Evolutionary conservation across 2,113 vertebrate species (phyloP), one percentile per base, ranked within the genome.

Genomic region (Microcebus tavaratra): DNA sequence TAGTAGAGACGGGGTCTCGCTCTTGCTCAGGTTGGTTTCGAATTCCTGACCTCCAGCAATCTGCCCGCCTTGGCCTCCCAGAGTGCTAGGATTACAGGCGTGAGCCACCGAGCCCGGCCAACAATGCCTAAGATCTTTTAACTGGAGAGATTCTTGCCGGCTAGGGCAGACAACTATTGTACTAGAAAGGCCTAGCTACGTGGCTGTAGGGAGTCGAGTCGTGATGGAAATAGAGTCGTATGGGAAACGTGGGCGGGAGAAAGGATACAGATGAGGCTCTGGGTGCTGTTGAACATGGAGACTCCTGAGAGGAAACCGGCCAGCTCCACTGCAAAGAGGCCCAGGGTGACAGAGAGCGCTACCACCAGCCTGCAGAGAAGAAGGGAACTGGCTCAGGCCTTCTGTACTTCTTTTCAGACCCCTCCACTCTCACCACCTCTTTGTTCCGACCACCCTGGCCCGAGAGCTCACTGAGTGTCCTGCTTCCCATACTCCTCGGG

Each of bases 231-330:
- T 5, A 25, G 63, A 36, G 42, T n/a, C 8, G 5, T 17, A 45
- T 14, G 45, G 78, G 39, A 63, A 78, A 89, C 39, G 76, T 7
- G 72, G 34, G 5, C 79, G 14, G 55, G 23, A 17, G 42, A 92
- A 99, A 99, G 99, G 99, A 99, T 99, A 99, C 99, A 99, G 75
- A 99, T 97, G 36, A 99, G 98, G 39, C 99, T 98, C 97, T 99
- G 99, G 80, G 98, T 99, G 96, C 97, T 98, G 98, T 99, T 99
- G 97, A 99, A 99, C 99, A 99, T 99, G 92, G 99, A 99, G 50
- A 99, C 98, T 89, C 99, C 99, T 3, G 99, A 99, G 85, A 99
- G 98, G 98, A 99, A 99, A 25, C 99, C 99, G 39, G 98, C 97
- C 95, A 99, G 90, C 97, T 99, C 99, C 75, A 99, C 96, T 1